Conservation (phyloP, 2,888 invertebrate genomes). For the Hesperia comma region DNA sequence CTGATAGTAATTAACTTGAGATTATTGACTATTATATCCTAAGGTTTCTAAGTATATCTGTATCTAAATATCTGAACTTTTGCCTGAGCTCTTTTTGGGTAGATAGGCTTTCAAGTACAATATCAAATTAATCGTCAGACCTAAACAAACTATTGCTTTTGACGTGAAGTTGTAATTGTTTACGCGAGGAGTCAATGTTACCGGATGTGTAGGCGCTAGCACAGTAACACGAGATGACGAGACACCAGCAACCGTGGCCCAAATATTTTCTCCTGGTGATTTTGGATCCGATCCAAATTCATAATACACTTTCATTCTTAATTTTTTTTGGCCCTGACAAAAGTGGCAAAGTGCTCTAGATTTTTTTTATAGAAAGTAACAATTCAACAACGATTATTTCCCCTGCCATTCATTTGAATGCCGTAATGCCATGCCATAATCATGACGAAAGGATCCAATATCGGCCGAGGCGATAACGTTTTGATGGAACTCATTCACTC, state of each 20-base stretch:
- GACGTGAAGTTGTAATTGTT: constrained; percentile 59
- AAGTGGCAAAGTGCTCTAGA: constrained; percentile 1
- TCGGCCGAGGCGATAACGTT: constrained; percentile 60
- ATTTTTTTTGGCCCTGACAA: constrained; percentile 53
- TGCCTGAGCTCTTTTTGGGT: not conserved
- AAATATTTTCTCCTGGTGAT: constrained; percentile 70
- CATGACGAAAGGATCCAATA: constrained; percentile 44
- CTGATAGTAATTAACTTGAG: not conserved
- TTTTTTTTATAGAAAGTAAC: not conserved
- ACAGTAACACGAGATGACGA: constrained; percentile 73
- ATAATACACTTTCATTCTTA: constrained; percentile 69
- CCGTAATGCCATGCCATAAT: constrained; percentile 10
- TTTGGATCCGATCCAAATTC: constrained; percentile 76
- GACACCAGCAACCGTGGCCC: constrained; percentile 73
- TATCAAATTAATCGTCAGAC: constrained; percentile 2
- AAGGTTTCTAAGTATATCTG: not conserved
- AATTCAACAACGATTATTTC: not conserved
- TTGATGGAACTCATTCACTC: constrained; percentile 64
- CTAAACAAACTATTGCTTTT: not conserved
- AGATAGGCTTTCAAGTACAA: not conserved
- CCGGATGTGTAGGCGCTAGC: constrained; percentile 69
- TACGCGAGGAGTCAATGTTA: constrained; percentile 80
- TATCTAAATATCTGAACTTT: not conserved
- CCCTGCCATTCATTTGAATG: not conserved
- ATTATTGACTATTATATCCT: constrained; percentile 5